Base-by-base conservation (phyloP, 2,888 invertebrate species). In the Neria commutata region DNA sequence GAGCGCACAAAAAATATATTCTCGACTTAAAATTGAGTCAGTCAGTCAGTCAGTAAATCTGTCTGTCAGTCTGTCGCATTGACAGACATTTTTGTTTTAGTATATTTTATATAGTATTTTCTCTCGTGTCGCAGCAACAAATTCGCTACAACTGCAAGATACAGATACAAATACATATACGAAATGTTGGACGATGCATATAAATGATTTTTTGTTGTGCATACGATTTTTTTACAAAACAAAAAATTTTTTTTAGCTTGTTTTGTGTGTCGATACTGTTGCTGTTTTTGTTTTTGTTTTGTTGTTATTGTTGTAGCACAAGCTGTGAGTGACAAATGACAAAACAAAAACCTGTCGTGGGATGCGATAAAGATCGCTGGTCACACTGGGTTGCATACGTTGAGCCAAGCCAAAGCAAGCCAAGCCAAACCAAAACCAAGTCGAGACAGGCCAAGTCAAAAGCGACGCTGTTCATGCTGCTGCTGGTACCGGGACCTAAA, bases 271-370 rank as follows among this genome's bases (percentile, higher is more conserved):
- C 59, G 47, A 46, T 56, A 23, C 23, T 25, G 52, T 52, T 64
- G 64, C 58, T 60, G 51, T 25, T 60, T 60, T 40, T 56, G 50
- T 53, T 59, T 23, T 47, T 52, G 51, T 57, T n/a, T n/a, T 64
- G 57, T 42, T 59, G 55, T 52, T 65, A 60, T 58, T 65, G 63
- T 56, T 61, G 60, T 67, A 68, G 68, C 60, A 73, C 68, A 72
- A 73, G 71, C 73, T 72, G 77, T 79, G 78, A 78, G 79, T 78
- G 78, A 79, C 78, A 78, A 78, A 78, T 78, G 78, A 78, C 79
- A 78, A 78, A 79, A 75, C 73, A 77, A 78, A 77, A 78, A 78
- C 79, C 78, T 78, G 79, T 79, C 79, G 79, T 78, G 76, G 79
- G 73, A 72, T 72, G 70, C 66, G 71, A 71, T 72, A 71, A 62